These are phyloP conservation scores for Ernsta delagoae DNA, from an alignment of 2,888 invertebrate species.

Conservation along the genomic window DNA sequence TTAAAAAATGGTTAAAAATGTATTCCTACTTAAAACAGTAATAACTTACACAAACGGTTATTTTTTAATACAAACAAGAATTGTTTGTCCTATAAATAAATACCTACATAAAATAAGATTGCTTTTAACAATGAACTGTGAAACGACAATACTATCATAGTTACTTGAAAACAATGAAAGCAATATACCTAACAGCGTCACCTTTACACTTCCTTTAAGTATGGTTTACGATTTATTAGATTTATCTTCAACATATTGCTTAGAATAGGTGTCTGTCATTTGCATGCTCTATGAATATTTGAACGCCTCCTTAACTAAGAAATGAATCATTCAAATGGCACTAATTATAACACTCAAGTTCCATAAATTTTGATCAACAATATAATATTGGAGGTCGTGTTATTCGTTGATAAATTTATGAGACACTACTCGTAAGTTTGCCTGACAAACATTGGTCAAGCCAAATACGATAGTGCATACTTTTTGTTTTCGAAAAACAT, in stretches of 20 bases:
- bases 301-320: conserved; percentile 39
- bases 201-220: not conserved
- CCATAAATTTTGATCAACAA: too few species aligned
- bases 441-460: too few species aligned
- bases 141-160: not conserved
- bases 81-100: not conserved
- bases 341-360: conserved; percentile 44
- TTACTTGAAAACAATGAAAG: conserved; percentile 2
- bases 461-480: too few species aligned
- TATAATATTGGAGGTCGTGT: too few species aligned
- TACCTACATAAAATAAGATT: not conserved
- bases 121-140: not conserved
- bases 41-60: too few species aligned
- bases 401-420: too few species aligned
- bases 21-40: too few species aligned
- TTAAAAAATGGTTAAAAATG: too few species aligned
- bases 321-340: conserved; percentile 40
- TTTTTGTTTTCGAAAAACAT: too few species aligned
- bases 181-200: not conserved
- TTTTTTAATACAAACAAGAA: not conserved
- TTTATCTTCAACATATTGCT: conserved; percentile 39
- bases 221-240: conserved; percentile 32
- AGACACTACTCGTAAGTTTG: too few species aligned
- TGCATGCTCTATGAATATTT: too few species aligned
- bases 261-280: conserved; percentile 38